These are phyloP conservation scores for Antheraea yamamai DNA, from an alignment of 2,888 invertebrate genomes.

Conservation along the genomic window DNA sequence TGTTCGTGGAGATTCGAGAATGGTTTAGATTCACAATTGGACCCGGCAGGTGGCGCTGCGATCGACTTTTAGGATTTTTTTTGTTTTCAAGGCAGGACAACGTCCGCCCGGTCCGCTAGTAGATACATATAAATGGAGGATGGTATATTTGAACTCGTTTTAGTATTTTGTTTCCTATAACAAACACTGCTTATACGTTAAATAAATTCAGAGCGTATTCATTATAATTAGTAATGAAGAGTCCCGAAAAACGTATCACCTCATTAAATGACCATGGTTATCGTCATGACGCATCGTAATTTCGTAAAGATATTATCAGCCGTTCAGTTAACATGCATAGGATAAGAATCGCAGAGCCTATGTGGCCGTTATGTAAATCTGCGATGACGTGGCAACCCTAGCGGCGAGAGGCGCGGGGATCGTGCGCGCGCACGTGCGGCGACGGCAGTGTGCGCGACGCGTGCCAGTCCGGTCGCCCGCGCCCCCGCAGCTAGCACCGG, in stretches of 20 bases:
- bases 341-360: constrained; percentile 5
- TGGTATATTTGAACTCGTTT: neutral
- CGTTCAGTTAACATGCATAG: constrained; percentile 27
- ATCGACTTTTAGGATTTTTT: too few species aligned
- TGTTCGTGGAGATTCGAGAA: too few species aligned
- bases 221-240: neutral
- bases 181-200: neutral
- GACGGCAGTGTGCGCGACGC: constrained; percentile 45
- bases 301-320: constrained; percentile 23
- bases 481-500: constrained; percentile 76
- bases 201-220: neutral
- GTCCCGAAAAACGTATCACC: neutral
- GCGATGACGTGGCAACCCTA: constrained; percentile 51
- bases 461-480: constrained; percentile 74
- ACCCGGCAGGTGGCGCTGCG: too few species aligned
- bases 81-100: too few species aligned
- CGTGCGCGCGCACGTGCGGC: constrained; percentile 50
- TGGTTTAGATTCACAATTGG: too few species aligned
- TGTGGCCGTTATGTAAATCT: constrained; percentile 32
- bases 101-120: too few species aligned
- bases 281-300: neutral
- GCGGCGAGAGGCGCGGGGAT: constrained; percentile 41
- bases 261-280: neutral
- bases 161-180: neutral
- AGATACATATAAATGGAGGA: too few species aligned